phyloP scores from a whole-genome alignment of 1,140 invertebrate species.

The Megathymus violae region DNA sequence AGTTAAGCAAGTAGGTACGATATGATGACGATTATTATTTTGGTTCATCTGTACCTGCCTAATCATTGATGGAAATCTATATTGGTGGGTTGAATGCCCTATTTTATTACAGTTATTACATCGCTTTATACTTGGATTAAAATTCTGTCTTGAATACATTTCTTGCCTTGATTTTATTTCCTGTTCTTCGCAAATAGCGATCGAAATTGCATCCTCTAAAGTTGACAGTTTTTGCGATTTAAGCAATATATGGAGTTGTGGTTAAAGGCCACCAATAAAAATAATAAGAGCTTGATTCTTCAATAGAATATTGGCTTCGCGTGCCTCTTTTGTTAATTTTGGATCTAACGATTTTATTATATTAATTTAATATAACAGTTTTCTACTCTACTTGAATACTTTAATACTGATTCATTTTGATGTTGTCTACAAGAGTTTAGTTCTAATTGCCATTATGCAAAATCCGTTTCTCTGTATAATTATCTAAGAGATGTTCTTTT shows the following conservation, averaged over 20 bases:
- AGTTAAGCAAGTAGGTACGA: constrained; percentile 4
- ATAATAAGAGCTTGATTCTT: no score
- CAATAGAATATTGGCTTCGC: no score
- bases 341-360: no score
- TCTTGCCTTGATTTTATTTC: constrained; percentile 44
- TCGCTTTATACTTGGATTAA: neutral
- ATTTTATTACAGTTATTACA: constrained; percentile 41
- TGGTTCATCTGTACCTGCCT: neutral
- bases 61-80: constrained; percentile 21
- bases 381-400: constrained; percentile 45
- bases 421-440: constrained; percentile 48
- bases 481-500: no score
- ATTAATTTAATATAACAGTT: constrained; percentile 48
- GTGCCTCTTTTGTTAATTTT: no score
- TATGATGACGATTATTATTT: neutral
- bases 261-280: constrained; percentile 44
- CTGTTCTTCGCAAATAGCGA: constrained; percentile 43
- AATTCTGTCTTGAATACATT: constrained; percentile 26
- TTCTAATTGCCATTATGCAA: no score
- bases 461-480: constrained; percentile 46
- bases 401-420: constrained; percentile 40
- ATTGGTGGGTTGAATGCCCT: constrained; percentile 29
- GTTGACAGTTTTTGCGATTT: constrained; percentile 39
- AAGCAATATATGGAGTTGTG: constrained; percentile 31
- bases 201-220: constrained; percentile 42